Base-by-base conservation (phyloP, 1,140 invertebrate genomes). In the Dryas iulia region DNA sequence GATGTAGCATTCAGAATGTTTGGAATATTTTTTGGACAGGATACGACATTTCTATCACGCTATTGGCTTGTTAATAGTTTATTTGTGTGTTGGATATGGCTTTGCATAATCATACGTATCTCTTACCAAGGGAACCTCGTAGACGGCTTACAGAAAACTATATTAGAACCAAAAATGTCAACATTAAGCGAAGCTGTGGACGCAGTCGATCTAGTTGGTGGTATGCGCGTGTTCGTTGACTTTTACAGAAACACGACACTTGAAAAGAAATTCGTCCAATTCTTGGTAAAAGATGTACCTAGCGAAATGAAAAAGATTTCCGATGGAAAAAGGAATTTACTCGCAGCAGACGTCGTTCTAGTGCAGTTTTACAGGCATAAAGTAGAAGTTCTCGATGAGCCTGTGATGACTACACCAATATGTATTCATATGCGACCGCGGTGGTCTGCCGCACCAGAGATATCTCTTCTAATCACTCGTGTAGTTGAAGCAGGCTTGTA, bases 31-130 rank as follows among this genome's bases (percentile, higher is more conserved):
- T 54, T 87, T 10, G 82, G 83, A 5, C 83, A 84, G 66, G 54
- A 60, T 57, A 59, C 75, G 0, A 76, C 74, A 30, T 77, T 78
- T 56, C 33, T 70, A 65, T 79, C 82, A 2, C 74, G 75, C 54
- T 79, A 72, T 12, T 76, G 71, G 59, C 25, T 83, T 3, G 66
- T 74, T 10, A 88, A 86, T 58, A 59, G 28, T 31, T 28, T 83
- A 6, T 83, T 76, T 57, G 57, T 78, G 5, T 33, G 83, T 8
- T 89, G 86, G 86, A 73, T 89, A 61, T 86, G 79, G 81, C 84
- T 81, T 66, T 83, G 79, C 30, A 69, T 82, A 10, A 61, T 87
- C n/a, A 57, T 89, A 21, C 76, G 79, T 35, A 80, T 86, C 18
- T 77, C 62, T 12, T 86, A 85, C 66, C 81, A 83, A 73, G 80